Percentiles rank a stretch among this genome's conserved stretches.
Conservation (phyloP, 2,888 invertebrate genomes). For the Yponomeuta sedellus region DNA sequence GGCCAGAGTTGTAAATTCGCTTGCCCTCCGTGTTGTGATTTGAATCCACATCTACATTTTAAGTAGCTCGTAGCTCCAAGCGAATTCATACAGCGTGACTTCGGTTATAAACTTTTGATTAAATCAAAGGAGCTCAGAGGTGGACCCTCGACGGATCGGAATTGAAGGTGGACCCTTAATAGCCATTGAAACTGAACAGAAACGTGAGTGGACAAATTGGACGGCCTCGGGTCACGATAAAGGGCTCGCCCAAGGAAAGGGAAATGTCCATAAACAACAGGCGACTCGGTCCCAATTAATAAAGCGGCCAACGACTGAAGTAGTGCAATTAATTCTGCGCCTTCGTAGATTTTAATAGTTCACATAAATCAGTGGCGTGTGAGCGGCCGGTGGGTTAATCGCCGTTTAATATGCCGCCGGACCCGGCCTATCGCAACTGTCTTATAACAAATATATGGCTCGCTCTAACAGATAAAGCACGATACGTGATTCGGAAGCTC, state of each 20-base stretch:
- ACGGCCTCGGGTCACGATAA: slow-evolving; percentile 65
- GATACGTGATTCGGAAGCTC: slow-evolving; percentile 39
- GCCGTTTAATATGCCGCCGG: slow-evolving; percentile 67
- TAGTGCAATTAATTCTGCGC: slow-evolving; percentile 75
- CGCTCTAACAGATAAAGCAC: slow-evolving; percentile 38
- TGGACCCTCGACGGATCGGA: slow-evolving; percentile 31
- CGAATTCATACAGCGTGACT: slow-evolving; percentile 26
- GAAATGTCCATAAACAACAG: slow-evolving; percentile 71
- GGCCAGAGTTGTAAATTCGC: slow-evolving; percentile 59
- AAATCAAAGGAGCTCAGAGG: slow-evolving; percentile 16
- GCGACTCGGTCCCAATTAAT: slow-evolving; percentile 73
- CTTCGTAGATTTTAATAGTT: slow-evolving; percentile 76
- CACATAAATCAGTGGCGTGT: slow-evolving; percentile 64
- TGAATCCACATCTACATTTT: slow-evolving; percentile 52
- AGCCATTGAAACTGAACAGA: slow-evolving; percentile 67
- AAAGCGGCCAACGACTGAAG: slow-evolving; percentile 69
- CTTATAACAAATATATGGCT: slow-evolving; percentile 36
- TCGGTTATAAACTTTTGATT: slow-evolving; percentile 15
- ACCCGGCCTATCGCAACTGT: slow-evolving; percentile 47
- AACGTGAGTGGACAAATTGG: slow-evolving; percentile 73
- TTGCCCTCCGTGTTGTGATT: slow-evolving; percentile 41
- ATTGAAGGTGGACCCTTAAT: slow-evolving; percentile 62
- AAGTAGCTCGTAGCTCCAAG: slow-evolving; percentile 34
- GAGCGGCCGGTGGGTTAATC: slow-evolving; percentile 70
- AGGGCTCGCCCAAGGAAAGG: slow-evolving; percentile 56